phyloP scores from a whole-genome alignment of 2,888 invertebrate genomes.

The Microctonus aethiopoides region DNA sequence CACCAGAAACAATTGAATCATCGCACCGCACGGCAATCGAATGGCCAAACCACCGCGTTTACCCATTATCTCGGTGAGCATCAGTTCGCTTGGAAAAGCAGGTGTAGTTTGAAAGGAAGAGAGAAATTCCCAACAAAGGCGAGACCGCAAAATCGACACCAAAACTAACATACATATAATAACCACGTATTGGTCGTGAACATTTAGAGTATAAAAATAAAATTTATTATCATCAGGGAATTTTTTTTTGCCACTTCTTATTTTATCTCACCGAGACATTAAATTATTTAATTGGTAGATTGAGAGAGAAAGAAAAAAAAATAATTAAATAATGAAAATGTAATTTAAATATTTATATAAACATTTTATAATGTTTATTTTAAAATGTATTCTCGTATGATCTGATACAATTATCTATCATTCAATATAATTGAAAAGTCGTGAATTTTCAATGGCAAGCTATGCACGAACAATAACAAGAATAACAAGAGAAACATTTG shows the following conservation, averaged over 20 bases:
- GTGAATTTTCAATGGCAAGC: background rate
- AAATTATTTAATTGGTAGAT: too few species aligned
- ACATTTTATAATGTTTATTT: too few species aligned
- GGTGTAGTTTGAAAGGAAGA: constrained; percentile 21
- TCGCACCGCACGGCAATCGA: constrained; percentile 46
- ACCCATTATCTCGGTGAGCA: constrained; percentile 48
- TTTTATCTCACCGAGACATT: too few species aligned
- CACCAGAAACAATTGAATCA: constrained; percentile 57
- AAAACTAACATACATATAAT: background rate
- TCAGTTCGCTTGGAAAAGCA: constrained; percentile 21
- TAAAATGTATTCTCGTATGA: background rate
- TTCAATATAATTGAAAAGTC: background rate
- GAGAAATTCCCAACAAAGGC: constrained; percentile 35
- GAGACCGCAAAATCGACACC: constrained; percentile 20
- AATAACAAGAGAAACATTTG: constrained; percentile 25
- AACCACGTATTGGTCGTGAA: background rate
- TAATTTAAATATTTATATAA: too few species aligned
- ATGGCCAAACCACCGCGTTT: constrained; percentile 50
- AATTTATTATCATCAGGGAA: background rate
- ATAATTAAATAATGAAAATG: too few species aligned
- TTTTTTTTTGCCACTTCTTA: background rate
- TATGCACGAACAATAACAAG: background rate
- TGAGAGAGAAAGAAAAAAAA: too few species aligned
- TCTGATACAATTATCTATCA: background rate
- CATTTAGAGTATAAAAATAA: background rate